phyloP scores from a whole-genome alignment of 2,888 invertebrate species.

The Cephus pygmeus region DNA sequence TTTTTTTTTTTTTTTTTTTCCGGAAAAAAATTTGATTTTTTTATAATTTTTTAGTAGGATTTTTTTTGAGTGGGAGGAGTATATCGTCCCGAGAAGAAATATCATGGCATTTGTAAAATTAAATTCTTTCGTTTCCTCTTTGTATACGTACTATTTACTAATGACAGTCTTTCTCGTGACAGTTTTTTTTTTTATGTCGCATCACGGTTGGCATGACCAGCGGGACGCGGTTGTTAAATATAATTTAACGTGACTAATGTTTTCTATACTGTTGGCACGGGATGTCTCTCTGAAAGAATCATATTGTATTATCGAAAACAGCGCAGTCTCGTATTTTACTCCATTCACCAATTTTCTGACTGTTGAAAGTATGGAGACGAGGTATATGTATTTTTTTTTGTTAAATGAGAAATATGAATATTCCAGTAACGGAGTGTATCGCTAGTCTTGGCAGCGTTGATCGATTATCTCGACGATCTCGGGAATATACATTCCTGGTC shows the following conservation, averaged over 20 bases:
- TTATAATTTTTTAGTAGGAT: no score
- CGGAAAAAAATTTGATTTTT: no score
- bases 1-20: no score
- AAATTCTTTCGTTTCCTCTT: background rate
- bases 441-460: no score
- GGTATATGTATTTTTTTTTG: background rate
- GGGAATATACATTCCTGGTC: background rate
- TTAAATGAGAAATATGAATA: background rate
- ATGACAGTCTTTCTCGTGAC: background rate
- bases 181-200: background rate
- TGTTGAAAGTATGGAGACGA: background rate
- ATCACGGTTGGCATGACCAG: background rate
- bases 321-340: background rate
- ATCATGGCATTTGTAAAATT: background rate
- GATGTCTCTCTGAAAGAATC: background rate
- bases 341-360: background rate
- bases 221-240: background rate
- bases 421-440: background rate
- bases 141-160: background rate
- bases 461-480: background rate
- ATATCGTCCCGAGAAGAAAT: background rate
- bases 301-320: background rate
- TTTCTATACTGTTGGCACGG: background rate
- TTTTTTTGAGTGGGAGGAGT: background rate
- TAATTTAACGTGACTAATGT: background rate